These are phyloP conservation scores for Oreotrochilus melanogaster DNA, from an alignment of 2,113 vertebrate genomes.

Conservation along the genomic window DNA sequence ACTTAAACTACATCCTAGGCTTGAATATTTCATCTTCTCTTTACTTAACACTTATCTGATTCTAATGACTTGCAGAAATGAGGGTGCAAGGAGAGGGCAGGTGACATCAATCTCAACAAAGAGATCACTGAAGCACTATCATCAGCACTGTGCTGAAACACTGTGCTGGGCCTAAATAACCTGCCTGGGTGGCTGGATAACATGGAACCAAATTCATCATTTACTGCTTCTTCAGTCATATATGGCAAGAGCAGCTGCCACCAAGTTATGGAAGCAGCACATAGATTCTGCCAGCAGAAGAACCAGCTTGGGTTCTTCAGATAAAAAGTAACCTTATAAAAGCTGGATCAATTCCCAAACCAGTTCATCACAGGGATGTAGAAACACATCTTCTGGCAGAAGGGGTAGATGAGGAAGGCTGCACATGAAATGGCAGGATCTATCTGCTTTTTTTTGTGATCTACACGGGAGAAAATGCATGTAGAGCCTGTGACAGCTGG, in stretches of 20 bases:
- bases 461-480: not conserved
- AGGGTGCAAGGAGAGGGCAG: slow-evolving; percentile 5
- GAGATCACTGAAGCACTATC: not conserved
- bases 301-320: not conserved
- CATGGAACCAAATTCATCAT: not conserved
- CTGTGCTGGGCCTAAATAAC: not conserved
- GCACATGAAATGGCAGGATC: not conserved
- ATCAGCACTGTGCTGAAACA: not conserved
- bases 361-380: not conserved
- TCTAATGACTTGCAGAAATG: not conserved
- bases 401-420: not conserved
- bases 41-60: not conserved
- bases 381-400: not conserved
- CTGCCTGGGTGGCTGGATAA: not conserved
- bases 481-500: not conserved
- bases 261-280: not conserved
- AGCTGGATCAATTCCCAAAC: not conserved
- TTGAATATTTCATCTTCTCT: slow-evolving; percentile 37
- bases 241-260: accelerated
- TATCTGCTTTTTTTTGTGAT: not conserved
- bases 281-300: not conserved
- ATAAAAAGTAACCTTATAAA: not conserved
- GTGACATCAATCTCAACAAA: not conserved
- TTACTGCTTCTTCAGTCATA: not conserved
- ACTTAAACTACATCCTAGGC: not conserved